Percentiles rank a stretch among this genome's conserved stretches.
Conservation (phyloP, 2,113 vertebrate genomes). For the Corythornis cristatus region DNA sequence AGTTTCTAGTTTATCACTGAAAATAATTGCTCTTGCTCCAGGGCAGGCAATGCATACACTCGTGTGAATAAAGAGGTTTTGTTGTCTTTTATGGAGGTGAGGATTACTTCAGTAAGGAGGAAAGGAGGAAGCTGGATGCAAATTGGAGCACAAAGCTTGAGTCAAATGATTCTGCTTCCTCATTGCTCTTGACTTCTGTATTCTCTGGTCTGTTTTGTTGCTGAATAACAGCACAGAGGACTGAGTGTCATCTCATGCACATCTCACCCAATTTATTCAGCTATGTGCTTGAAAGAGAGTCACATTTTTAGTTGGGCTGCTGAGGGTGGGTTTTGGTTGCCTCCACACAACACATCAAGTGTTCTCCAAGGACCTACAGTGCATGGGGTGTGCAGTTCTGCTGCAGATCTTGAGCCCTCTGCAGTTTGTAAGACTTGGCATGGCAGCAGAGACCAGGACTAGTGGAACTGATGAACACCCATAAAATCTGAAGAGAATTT, state of each 20-base stretch:
- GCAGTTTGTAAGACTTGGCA: not conserved
- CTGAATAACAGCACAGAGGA: not conserved
- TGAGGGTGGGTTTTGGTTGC: not conserved
- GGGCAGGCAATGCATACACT: accelerated
- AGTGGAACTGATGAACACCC: not conserved
- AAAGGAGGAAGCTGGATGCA: not conserved
- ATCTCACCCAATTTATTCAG: not conserved
- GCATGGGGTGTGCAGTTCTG: not conserved
- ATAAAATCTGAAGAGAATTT: not conserved
- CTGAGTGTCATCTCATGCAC: not conserved
- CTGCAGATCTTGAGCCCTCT: not conserved
- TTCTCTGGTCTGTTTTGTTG: not conserved
- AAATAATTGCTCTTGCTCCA: not conserved
- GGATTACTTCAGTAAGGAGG: not conserved
- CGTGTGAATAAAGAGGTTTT: not conserved
- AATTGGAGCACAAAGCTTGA: not conserved
- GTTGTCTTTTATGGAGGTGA: not conserved
- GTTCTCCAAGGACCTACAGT: not conserved
- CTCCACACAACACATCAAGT: accelerated
- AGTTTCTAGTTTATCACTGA: not conserved
- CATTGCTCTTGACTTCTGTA: not conserved
- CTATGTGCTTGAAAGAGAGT: not conserved
- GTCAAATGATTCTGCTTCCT: not conserved
- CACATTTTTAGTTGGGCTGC: not conserved
- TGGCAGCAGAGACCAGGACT: not conserved